Conservation (phyloP, 2,113 vertebrate species). For the Burhinus bistriatus region DNA sequence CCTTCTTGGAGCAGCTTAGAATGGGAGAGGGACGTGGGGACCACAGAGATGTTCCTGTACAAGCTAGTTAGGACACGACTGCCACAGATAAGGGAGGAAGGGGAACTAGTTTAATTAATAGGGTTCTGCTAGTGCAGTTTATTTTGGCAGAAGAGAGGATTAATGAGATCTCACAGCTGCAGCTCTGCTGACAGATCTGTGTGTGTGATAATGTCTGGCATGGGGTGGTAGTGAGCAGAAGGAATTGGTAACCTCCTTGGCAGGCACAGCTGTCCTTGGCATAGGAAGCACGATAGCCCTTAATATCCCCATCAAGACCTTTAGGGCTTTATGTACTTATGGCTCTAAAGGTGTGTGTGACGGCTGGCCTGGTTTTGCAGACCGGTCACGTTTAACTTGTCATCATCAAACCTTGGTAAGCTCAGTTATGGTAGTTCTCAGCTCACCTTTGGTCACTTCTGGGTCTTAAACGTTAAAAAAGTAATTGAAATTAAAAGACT, state of each 20-base stretch:
- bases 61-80: not conserved
- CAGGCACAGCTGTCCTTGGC: not conserved
- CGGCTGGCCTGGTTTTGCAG: not conserved
- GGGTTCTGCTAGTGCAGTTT: not conserved
- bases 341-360: not conserved
- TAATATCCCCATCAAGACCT: not conserved
- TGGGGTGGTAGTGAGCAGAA: not conserved
- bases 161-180: constrained; percentile 26
- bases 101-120: not conserved
- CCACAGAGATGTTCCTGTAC: rapidly evolving
- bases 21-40: not conserved
- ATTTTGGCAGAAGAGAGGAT: constrained; percentile 15
- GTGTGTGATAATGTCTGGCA: not conserved
- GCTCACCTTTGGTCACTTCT: not conserved
- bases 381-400: not conserved
- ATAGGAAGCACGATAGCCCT: not conserved
- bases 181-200: not conserved
- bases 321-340: not conserved
- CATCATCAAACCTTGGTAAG: not conserved
- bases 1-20: not conserved
- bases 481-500: not conserved
- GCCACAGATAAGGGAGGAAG: not conserved
- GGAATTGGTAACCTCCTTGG: not conserved
- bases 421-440: not conserved
- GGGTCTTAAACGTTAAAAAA: not conserved